Conservation (phyloP, 2,797 vertebrate genomes). For the Hafferia zeledoni region DNA sequence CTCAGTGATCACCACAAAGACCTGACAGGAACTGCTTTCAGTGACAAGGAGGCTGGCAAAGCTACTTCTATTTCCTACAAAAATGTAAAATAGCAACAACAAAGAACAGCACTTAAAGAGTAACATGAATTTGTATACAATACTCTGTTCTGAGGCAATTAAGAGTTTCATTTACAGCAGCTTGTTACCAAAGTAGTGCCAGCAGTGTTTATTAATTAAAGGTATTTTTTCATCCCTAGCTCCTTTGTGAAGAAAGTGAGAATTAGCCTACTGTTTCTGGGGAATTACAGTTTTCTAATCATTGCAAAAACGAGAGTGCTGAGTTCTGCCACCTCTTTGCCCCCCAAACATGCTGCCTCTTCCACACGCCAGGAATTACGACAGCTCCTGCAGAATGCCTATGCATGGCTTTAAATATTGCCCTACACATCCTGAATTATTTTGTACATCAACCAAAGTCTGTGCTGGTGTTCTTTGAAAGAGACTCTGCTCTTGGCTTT, state of each 20-base stretch:
- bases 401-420: slow-evolving; percentile 5
- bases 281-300: slow-evolving; percentile 66
- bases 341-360: neutral
- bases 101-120: slow-evolving; percentile 24
- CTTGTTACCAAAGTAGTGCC: slow-evolving; percentile 58
- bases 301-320: slow-evolving; percentile 40
- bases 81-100: neutral
- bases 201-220: slow-evolving; percentile 72
- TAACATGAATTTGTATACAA: slow-evolving; percentile 55
- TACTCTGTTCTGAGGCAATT: slow-evolving; percentile 48
- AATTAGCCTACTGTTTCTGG: slow-evolving; percentile 60
- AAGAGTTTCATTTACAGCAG: slow-evolving; percentile 65
- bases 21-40: neutral
- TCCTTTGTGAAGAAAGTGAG: slow-evolving; percentile 58
- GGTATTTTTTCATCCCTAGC: slow-evolving; percentile 61
- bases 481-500: slow-evolving; percentile 52
- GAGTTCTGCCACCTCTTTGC: neutral
- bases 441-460: neutral
- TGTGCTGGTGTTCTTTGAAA: slow-evolving; percentile 23
- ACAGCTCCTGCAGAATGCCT: neutral
- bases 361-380: neutral
- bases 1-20: neutral
- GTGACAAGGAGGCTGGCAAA: neutral
- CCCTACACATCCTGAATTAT: neutral
- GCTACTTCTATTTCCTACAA: neutral